Conservation (phyloP, 2,113 vertebrate species). For the Diadophis punctatus region DNA sequence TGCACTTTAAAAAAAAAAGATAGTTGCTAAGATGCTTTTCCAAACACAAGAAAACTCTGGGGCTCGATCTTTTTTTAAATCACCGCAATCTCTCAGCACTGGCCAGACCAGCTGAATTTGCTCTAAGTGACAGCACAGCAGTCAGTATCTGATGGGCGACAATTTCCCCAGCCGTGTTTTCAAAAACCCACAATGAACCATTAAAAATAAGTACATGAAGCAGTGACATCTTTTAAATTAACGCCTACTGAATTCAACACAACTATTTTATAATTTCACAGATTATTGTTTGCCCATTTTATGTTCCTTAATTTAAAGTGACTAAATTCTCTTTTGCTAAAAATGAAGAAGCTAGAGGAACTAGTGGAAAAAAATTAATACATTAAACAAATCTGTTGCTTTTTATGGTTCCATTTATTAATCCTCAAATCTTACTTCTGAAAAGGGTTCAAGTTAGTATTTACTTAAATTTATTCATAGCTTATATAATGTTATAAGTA, state of each 20-base stretch:
- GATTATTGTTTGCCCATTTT: neutral
- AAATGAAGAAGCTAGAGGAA: neutral
- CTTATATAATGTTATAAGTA: neutral
- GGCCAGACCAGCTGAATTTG: neutral
- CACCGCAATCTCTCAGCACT: neutral
- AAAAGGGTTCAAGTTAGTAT: neutral
- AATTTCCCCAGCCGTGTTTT: neutral
- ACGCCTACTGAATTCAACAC: neutral
- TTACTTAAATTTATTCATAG: neutral
- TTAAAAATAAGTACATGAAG: neutral
- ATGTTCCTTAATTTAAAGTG: neutral
- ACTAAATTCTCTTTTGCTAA: neutral
- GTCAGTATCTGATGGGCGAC: neutral
- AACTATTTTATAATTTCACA: neutral
- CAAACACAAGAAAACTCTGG: neutral
- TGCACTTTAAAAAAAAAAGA: neutral
- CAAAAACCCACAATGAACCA: neutral
- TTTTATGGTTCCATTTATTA: neutral
- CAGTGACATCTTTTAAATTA: neutral
- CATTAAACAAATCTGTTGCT: neutral
- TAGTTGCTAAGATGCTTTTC: neutral
- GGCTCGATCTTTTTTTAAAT: neutral
- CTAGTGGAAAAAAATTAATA: accelerated
- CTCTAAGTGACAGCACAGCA: neutral
- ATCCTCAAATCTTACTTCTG: neutral